Base-by-base conservation (phyloP, 2,797 vertebrate species). In the Sciaenops ocellatus region DNA sequence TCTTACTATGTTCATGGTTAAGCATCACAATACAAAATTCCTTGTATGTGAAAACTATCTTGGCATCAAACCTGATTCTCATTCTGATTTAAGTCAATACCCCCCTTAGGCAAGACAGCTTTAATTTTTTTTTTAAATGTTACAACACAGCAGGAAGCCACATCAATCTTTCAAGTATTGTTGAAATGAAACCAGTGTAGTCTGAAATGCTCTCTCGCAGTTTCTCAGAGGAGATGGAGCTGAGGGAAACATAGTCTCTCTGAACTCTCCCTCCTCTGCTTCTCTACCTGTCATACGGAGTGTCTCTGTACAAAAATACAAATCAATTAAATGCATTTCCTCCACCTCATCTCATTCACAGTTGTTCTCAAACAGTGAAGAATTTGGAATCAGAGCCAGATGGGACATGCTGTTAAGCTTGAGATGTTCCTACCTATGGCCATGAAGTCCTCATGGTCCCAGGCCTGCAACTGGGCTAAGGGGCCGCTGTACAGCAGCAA, bases 401-500 rank as follows among this genome's bases (percentile, higher is more conserved):
- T 4, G 9, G 18, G 44, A 41, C 13, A 42, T 17, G n/a, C 20
- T 2, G 26, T 50, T 3, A 18, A 26, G n/a, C 17, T 11, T 10
- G 16, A 34, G 12, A 16, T 3, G 50, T 56, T 80, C 82, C 46
- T 96, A 97, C 96, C 96, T 92, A 97, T 92, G 60, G 95, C 96
- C 90, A 96, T 94, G 94, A 97, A 96, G 90, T 96, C 95, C 85
- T 96, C 95, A 3, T 90, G 75, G 79, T 92, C 95, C 92, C 93
- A 95, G 63, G 93, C 84, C 88, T 95, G 95, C 79, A 93, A 93
- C 86, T 95, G 94, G 41, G 95, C 94, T 51, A 96, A 67, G 42
- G 96, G 96, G 3, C 97, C 97, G 17, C 94, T 96, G 70, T 97
- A 97, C 0, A 97, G 87, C 86, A 97, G 75, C 82, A 96, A 93